phyloP scores from a whole-genome alignment of 2,888 invertebrate species.

The Copidosoma aretas region DNA sequence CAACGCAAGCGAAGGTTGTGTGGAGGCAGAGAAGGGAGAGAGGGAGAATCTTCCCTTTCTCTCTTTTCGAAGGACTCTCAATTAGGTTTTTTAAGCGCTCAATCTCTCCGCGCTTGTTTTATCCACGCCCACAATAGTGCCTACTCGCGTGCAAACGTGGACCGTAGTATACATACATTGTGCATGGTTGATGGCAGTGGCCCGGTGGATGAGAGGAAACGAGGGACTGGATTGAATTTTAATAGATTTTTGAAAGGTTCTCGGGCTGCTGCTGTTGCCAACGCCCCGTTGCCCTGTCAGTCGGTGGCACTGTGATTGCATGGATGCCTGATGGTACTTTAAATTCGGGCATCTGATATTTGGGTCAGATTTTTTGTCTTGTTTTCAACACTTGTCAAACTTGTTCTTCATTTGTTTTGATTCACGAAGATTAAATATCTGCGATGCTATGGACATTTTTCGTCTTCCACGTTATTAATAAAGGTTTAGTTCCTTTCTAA shows the following conservation, averaged over 20 bases:
- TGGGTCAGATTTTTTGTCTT: too few relatives aligned
- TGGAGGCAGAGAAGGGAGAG: not conserved
- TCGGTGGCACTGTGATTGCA: not conserved
- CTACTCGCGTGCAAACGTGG: not conserved
- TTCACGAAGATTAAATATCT: too few relatives aligned
- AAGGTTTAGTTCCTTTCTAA: too few relatives aligned
- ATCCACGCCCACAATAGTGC: not conserved
- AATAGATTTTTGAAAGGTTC: constrained; percentile 17
- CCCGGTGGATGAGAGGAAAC: not conserved
- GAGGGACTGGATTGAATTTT: constrained; percentile 28
- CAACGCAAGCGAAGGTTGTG: constrained; percentile 14
- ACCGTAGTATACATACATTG: not conserved
- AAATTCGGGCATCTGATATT: too few relatives aligned
- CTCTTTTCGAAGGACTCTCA: not conserved
- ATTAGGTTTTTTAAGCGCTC: constrained; percentile 20
- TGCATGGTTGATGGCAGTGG: constrained; percentile 3
- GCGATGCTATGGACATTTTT: too few relatives aligned
- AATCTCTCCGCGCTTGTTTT: constrained; percentile 6
- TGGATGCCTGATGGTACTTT: not conserved
- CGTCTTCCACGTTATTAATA: too few relatives aligned
- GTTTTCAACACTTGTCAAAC: too few relatives aligned
- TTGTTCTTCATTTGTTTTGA: too few relatives aligned
- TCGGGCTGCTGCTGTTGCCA: not conserved
- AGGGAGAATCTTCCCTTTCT: not conserved
- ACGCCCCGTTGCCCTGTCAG: not conserved